These are phyloP conservation scores for Acheta domesticus DNA, from an alignment of 2,888 invertebrate species.

Conservation along the genomic window DNA sequence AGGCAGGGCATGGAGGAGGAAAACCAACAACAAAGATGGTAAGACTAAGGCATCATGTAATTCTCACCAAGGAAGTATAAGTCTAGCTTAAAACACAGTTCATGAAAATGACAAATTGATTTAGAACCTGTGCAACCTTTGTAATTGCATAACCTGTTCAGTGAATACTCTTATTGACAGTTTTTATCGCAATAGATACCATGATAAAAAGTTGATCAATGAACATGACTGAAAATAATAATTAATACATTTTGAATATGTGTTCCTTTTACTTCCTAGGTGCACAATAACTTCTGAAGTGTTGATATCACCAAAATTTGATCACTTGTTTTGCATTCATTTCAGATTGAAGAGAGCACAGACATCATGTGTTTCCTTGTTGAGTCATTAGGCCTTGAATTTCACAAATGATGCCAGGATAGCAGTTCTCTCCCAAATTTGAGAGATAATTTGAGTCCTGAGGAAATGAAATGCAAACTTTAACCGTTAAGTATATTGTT, in stretches of 20 bases:
- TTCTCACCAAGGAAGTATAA: neutral
- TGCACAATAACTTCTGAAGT: neutral
- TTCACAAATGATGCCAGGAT: slow-evolving; percentile 43
- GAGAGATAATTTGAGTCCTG: too few relatives aligned
- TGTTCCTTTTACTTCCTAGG: neutral
- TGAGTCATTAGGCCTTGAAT: slow-evolving; percentile 66
- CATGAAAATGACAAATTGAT: neutral
- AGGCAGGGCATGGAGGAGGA: slow-evolving; percentile 95
- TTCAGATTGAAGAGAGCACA: slow-evolving; percentile 87
- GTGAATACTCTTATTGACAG: neutral
- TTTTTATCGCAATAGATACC: neutral
- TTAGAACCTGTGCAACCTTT: neutral
- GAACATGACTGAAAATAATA: too few relatives aligned
- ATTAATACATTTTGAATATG: neutral
- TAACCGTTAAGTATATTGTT: too few relatives aligned
- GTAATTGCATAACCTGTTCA: neutral
- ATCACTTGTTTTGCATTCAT: slow-evolving; percentile 41
- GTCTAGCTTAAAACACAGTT: neutral
- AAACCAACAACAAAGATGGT: slow-evolving; percentile 94
- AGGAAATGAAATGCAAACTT: too few relatives aligned
- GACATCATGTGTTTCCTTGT: slow-evolving; percentile 85
- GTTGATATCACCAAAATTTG: neutral
- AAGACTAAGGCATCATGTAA: slow-evolving; percentile 39
- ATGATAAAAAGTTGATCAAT: too few relatives aligned
- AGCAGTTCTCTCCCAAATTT: too few relatives aligned